Evolutionary conservation across 2,888 invertebrate genomes (phyloP), one percentile per base, ranked within the genome.

Genomic region (Boloria selene): DNA sequence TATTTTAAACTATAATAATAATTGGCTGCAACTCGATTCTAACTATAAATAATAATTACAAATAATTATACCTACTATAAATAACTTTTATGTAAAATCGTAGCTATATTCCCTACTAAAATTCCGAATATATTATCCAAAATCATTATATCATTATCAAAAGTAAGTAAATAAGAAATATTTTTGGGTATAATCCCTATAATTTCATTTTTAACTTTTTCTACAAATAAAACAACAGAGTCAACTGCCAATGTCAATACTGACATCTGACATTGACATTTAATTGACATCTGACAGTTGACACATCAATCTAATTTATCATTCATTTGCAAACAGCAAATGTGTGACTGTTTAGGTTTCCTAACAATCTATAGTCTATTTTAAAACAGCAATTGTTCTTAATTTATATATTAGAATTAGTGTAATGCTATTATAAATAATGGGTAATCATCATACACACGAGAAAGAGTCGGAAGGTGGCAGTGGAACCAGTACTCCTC

Each of bases 391-490:
- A 61, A 54, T 59, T 50, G 3, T 18, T 22, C 55, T 42, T 52
- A 45, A 14, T 45, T 52, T n/a, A 61, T 6, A 4, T 13, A 45
- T 45, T 45, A 56, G 45, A 14, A 45, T 45, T 45, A 56, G 45
- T 22, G 26, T 58, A 60, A 58, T 63, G 59, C 52, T 55, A 54
- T 5, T 68, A 64, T 72, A 51, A 69, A 72, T 55, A 64, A 92
- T 92, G 92, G 92, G 92, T 14, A 83, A 77, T 67, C 87, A 91
- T 68, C 85, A 85, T 61, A 90, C 89, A 73, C 90, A 88, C 71
- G 90, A 87, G 50, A 85, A 84, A 67, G 79, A 75, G 13, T 84
- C 84, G n/a, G 83, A 81, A 61, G 80, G 82, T 61, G 86, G 86
- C 47, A 88, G 88, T 70, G 89, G 87, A 0, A 73, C 80, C 45